These are phyloP conservation scores for Anser cygnoides DNA, from an alignment of 2,113 vertebrate species.

Conservation along the genomic window DNA sequence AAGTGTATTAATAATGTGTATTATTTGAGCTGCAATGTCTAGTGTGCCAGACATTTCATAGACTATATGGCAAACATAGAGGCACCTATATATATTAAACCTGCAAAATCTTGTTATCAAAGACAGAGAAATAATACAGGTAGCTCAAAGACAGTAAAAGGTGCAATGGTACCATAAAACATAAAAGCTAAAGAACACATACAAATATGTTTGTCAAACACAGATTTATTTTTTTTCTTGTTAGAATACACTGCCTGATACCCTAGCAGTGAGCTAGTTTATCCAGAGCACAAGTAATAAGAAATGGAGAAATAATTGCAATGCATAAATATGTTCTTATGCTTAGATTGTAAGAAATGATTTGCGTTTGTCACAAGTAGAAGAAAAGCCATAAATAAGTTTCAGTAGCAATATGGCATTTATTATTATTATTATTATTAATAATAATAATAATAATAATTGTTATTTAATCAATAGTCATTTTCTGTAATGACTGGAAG, in stretches of 20 bases:
- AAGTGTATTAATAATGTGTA: not conserved
- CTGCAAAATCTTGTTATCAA: not conserved
- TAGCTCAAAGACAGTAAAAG: not conserved
- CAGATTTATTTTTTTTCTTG: not conserved
- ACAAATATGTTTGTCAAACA: not conserved
- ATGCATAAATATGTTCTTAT: not conserved
- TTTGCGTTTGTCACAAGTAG: not conserved
- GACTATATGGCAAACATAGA: not conserved
- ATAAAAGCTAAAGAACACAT: not conserved
- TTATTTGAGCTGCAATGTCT: not conserved
- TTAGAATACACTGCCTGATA: rapidly evolving
- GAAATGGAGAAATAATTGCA: not conserved
- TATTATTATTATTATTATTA: too few relatives aligned
- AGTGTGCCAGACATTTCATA: not conserved
- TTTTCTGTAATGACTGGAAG: not conserved
- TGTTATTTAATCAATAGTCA: not conserved
- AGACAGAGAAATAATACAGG: not conserved
- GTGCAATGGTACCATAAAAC: not conserved
- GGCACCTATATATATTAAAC: not conserved
- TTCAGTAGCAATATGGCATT: not conserved
- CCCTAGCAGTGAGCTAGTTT: not conserved
- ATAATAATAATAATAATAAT: too few relatives aligned
- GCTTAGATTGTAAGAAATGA: not conserved
- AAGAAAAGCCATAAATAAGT: not conserved
- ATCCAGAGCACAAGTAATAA: not conserved